Conservation (phyloP, 1,140 invertebrate genomes). For the Drosophila grimshawi region DNA sequence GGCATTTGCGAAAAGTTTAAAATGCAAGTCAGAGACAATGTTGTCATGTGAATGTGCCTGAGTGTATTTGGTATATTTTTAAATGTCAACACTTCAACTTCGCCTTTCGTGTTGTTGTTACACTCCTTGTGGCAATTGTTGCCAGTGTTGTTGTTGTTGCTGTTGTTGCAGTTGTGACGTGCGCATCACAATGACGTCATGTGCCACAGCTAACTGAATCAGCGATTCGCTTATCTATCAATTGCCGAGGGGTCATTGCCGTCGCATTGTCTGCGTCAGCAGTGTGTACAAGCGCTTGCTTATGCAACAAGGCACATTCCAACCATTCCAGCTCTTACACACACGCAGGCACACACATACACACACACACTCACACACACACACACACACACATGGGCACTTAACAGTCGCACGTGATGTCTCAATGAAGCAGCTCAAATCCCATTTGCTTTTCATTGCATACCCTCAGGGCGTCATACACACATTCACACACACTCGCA, state of each 20-base stretch:
- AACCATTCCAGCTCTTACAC: slow-evolving; percentile 4
- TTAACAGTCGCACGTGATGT: slow-evolving; percentile 49
- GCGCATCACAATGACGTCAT: slow-evolving; percentile 48
- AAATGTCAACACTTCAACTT: slow-evolving; percentile 83
- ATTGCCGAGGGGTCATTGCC: slow-evolving; percentile 64
- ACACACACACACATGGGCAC: not conserved
- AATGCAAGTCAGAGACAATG: slow-evolving; percentile 55
- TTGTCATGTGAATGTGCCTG: slow-evolving; percentile 24
- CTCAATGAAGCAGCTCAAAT: slow-evolving; percentile 44
- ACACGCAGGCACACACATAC: not conserved
- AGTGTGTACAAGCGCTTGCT: slow-evolving; percentile 13
- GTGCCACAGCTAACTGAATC: not conserved
- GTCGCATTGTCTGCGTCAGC: slow-evolving; percentile 58
- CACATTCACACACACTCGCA: slow-evolving; percentile 10
- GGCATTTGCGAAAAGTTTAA: slow-evolving; percentile 61
- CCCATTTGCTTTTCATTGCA: slow-evolving; percentile 37
- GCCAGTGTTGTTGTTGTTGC: slow-evolving; percentile 12
- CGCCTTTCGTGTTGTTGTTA: slow-evolving; percentile 66
- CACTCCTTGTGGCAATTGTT: not conserved
- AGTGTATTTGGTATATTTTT: slow-evolving; percentile 41
- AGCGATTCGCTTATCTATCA: slow-evolving; percentile 58
- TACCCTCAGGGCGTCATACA: slow-evolving; percentile 25
- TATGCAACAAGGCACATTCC: not conserved
- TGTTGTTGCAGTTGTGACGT: slow-evolving; percentile 58
- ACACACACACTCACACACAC: slow-evolving; percentile 12